These are phyloP conservation scores for Phylloscopus collybita DNA, from an alignment of 2,797 vertebrate genomes.

Conservation along the genomic window DNA sequence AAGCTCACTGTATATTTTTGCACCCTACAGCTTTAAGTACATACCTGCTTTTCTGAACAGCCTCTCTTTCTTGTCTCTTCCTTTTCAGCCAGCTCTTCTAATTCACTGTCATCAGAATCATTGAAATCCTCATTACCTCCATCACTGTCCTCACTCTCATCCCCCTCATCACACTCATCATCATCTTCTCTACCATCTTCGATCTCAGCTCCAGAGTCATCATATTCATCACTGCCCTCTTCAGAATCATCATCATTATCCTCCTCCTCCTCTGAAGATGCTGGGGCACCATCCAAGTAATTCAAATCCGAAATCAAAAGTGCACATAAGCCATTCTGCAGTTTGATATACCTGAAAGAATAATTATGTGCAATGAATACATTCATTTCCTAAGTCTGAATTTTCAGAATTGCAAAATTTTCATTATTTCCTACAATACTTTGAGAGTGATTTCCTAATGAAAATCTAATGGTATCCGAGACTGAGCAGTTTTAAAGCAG, in stretches of 20 bases:
- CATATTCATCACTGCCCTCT: conserved; percentile 74
- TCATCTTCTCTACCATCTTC: conserved; percentile 82
- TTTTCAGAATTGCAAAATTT: background rate
- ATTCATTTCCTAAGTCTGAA: background rate
- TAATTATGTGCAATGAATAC: background rate
- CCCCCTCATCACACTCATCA: conserved; percentile 79
- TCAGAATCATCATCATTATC: conserved; percentile 74
- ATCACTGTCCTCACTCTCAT: conserved; percentile 81
- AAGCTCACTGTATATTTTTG: background rate
- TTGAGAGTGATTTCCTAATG: background rate
- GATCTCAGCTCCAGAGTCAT: conserved; percentile 82
- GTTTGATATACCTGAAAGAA: conserved; percentile 85
- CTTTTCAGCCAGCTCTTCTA: conserved; percentile 75
- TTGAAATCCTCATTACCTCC: conserved; percentile 78
- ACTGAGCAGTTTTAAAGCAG: background rate
- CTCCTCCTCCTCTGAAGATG: conserved; percentile 70
- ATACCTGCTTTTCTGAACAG: conserved; percentile 91
- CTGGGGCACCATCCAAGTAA: conserved; percentile 70
- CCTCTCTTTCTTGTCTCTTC: conserved; percentile 77
- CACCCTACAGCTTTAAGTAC: conserved; percentile 15
- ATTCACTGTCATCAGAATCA: conserved; percentile 78
- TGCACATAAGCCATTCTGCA: conserved; percentile 88
- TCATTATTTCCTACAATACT: background rate
- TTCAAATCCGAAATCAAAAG: conserved; percentile 93
- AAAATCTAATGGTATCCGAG: background rate